Base-by-base conservation (phyloP, 1,140 invertebrate genomes). In the Steinernema feltiae region DNA sequence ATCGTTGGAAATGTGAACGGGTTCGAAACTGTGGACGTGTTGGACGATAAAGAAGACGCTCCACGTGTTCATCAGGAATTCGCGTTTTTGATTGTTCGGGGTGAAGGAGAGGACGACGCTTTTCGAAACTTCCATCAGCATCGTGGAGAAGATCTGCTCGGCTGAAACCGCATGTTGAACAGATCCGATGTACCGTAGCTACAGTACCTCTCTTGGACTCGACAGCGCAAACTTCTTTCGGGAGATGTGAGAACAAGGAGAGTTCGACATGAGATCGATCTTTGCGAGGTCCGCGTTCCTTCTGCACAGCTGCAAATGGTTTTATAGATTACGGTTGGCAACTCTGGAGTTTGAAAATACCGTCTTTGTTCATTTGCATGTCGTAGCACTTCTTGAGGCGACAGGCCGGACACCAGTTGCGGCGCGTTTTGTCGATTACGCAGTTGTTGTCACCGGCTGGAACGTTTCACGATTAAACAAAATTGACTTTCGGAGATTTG, bases 321-420 rank as follows among this genome's bases (percentile, higher is more conserved):
- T 41, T 41, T 41, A 7, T 41, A 41, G 35, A 7, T 41, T 7
- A 41, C 7, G 24, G 53, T 15, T 7, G 12, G 53, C 3, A 27
- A 63, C 7, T 3, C 24, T 15, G 53, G 53, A 46, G 41, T 46
- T 12, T 46, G 53, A 27, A 27, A 12, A 7, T 17, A 63, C 53
- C 53, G 53, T 63, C 53, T 27, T 63, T 63, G 80, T 93, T 93
- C 93, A 94, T 94, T 73, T 90, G 89, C 17, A 92, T 92, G 0
- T 88, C 82, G 75, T 93, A 91, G 82, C 93, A 94, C 80, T 92
- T 91, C 82, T 92, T 90, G 1, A 94, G 87, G 70, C 93, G 88
- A 84, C 93, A 94, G 82, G 90, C 91, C 0, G 93, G 92, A 87
- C 93, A 94, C 92, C 92, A 94, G 86, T 94, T 94, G 79, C 93